Evolutionary conservation across 1,140 invertebrate species (phyloP), one percentile per base, ranked within the genome.

Genomic region (Leptonema lineaticorne): DNA sequence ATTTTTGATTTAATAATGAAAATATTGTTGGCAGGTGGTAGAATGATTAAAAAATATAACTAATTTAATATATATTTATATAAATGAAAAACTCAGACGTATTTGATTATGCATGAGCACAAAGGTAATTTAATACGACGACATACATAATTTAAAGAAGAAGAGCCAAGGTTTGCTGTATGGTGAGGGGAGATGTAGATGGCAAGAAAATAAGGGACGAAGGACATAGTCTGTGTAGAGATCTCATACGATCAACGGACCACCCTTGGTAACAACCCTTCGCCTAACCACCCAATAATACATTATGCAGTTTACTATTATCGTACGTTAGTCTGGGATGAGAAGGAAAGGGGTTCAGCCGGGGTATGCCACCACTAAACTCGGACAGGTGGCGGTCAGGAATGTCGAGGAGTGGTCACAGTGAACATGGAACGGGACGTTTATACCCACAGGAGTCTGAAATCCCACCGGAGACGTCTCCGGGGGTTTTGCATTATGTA

Each of bases 251-350:
- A 9, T 16, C 37, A 33, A 33, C 5, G 11, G 5, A 33, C 30
- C 30, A 33, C 30, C 30, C 30, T 11, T 11, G 30, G 11, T 6
- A 33, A 33, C 30, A 5, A 5, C 46, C 46, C 16, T 20, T 8
- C 3, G 7, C 22, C 46, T 20, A 9, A n/a, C 22, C 22, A 20
- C 14, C 50, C 22, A 24, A 53, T 53, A 53, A 53, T 53, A 53
- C 50, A 53, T 53, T 53, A 53, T 53, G 50, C 50, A 53, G 50
- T 53, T 53, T 53, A 53, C 50, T 53, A 53, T 53, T 53, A 53
- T 53, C 50, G 50, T 53, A 53, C 27, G 50, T 53, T 53, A 53
- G 50, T 53, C 22, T 20, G 22, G 20, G 50, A 24, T 18, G 50
- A 24, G 20, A 26, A 14, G 22, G 50, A 8, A n/a, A n/a, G 24